Conservation (phyloP, 2,888 invertebrate species). For the Lysandra bellargus region DNA sequence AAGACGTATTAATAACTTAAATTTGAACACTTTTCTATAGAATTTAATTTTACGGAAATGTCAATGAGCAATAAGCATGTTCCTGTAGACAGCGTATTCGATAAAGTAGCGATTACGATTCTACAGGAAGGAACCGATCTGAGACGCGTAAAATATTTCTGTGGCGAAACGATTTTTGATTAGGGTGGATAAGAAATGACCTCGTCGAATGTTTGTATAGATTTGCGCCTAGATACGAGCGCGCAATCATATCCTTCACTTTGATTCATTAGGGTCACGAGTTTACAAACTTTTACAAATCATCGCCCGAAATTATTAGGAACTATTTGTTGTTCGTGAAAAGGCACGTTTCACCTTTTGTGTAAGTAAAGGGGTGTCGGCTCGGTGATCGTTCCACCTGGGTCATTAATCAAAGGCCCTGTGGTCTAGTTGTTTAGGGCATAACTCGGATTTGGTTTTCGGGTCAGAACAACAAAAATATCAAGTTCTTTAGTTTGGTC, state of each 20-base stretch:
- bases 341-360: conserved; percentile 23
- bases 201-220: conserved; percentile 8
- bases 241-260: conserved; percentile 5
- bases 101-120: too few relatives aligned
- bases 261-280: conserved; percentile 11
- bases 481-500: neutral
- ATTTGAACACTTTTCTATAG: too few relatives aligned
- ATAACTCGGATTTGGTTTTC: neutral
- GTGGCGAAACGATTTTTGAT: neutral
- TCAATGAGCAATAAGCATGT: too few relatives aligned
- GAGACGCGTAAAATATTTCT: neutral
- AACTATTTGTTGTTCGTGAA: conserved; percentile 16
- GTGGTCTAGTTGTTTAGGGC: neutral
- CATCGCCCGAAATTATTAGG: conserved; percentile 15
- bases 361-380: neutral
- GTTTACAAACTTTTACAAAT: conserved; percentile 17
- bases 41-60: too few relatives aligned
- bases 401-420: neutral
- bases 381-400: neutral
- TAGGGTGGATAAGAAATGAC: conserved; percentile 8
- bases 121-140: neutral
- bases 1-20: too few relatives aligned
- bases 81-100: too few relatives aligned
- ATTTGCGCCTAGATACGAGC: conserved; percentile 7
- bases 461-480: neutral